Base-by-base conservation (phyloP, 2,797 vertebrate genomes). In the Echeneis naucrates region DNA sequence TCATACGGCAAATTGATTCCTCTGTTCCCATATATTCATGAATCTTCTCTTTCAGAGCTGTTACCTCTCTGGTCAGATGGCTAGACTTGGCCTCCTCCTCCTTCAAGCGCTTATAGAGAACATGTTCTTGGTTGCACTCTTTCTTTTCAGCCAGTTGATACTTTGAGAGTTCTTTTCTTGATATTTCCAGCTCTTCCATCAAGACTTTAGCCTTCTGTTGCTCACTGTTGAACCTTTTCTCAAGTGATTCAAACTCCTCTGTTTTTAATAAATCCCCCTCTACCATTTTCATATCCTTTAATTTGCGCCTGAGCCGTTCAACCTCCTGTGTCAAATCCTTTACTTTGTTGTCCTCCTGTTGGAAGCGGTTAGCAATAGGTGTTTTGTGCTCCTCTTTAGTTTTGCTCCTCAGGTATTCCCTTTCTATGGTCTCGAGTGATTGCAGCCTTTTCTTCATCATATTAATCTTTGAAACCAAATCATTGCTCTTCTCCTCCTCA, bases 281-380 rank as follows among this genome's bases (percentile, higher is more conserved):
- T 32, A 95, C 95, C 17, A 95, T 93, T 84, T 96, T 98, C 95
- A 98, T 96, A 79, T 98, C 97, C 67, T 97, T 97, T 58, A 99
- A 87, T 83, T 97, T 99, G 65, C 95, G 85, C 59, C 95, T 95
- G 64, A 99, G 95, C 53, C 94, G 93, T 80, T 99, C 97, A 2
- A 99, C 96, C 88, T 99, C 97, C 85, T 98, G 96, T 13, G 96
- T 96, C 87, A 99, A 92, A 71, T 99, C 97, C 91, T 96, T 97
- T 32, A 99, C 95, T 90, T 97, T 98, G 92, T 98, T 99, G 90
- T 99, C 97, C 84, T 99, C 97, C 69, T 98, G 96, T 73, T 97
- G 96, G 88, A 97, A 93, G 68, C 77, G 86, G 71, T 92, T 92
- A 65, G 92, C 84, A 27, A 89, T 78, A 37, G 95, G 94, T 9